Evolutionary conservation across 2,113 vertebrate genomes (phyloP), one percentile per base, ranked within the genome.

Genomic region (Psittacula cyanocephala): DNA sequence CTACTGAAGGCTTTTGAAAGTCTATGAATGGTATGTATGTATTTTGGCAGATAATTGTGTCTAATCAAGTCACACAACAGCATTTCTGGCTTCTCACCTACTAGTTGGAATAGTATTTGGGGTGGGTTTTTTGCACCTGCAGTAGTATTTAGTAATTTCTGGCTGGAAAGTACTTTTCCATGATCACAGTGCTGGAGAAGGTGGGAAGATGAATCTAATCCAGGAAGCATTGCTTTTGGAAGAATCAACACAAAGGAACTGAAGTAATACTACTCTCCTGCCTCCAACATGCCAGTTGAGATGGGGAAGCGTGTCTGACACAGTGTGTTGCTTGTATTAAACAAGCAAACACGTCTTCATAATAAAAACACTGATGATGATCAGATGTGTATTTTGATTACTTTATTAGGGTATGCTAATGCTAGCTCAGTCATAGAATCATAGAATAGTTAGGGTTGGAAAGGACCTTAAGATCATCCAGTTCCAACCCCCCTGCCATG

Each of bases 351-450:
- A 22, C 2, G 2, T 13, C 88, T 75, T 88, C 71, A 50, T 41
- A 90, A 94, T 91, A 88, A 95, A 96, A 89, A 7, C 79, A 94
- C 46, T 49, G 39, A 65, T 52, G 59, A 57, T 47, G 80, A 76
- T 2, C 16, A 94, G 33, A 82, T 11, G 29, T 44, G 64, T 53
- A 35, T 55, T 95, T 76, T 65, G 33, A 31, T 53, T 86, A 69
- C 76, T 89, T 82, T 64, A 52, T 88, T 83, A 31, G 1, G 1
- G 25, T 20, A 69, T 29, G 63, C 68, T 59, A 79, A 90, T 59
- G 35, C 57, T 59, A 59, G 33, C 6, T 10, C 57, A 35, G 33
- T 24, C 37, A 37, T 9, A 37, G 37, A 37, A 37, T 37, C 37
- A 37, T 37, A 10, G 37, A 37, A 37, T 37, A 37, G 37, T 37